Base-by-base conservation (phyloP, 2,113 vertebrate species). In the Tamias sibiricus region DNA sequence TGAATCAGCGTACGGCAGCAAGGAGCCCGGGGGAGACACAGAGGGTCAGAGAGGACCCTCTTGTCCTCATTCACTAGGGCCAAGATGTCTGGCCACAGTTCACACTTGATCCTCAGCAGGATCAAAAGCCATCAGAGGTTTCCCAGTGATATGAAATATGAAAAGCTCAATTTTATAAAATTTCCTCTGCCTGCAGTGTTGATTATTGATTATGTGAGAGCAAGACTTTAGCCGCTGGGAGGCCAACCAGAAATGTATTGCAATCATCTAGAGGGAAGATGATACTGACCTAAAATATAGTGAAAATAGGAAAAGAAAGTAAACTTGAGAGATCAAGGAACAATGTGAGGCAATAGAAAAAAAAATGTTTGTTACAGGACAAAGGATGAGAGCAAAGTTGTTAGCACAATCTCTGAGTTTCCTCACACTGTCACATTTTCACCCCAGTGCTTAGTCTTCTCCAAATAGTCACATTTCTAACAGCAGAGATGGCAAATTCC, bases 401-500 rank as follows among this genome's bases (percentile, higher is more conserved):
- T 90, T 37, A 76, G 28, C 59, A 74, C 4, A n/a, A n/a, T 92
- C 64, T 72, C 79, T 69, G 83, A 71, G 12, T n/a, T 44, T 49
- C n/a, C 14, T 19, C 44, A 1, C 59, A 54, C n/a, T 12, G 42
- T 32, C 77, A 35, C 49, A 30, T 85, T 91, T 57, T 22, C 26
- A 82, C 44, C 22, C 40, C 8, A 44, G 62, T 57, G 37, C 52
- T 85, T 59, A n/a, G 37, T 37, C 57, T 75, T 72, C 26, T 24
- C 20, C 4, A 64, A 47, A 81, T 32, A 85, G 72, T 54, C 82
- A 75, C 75, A 66, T 77, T 84, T 80, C 62, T 91, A 59, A 82
- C 22, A 5, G 68, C 71, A 94, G 86, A 93, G 62, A 89, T 90
- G 42, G 89, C 79, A 90, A 91, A 47, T 92, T 91, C 80, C 62